These are phyloP conservation scores for Leucophora obtusa DNA, from an alignment of 2,888 invertebrate genomes.

Conservation along the genomic window DNA sequence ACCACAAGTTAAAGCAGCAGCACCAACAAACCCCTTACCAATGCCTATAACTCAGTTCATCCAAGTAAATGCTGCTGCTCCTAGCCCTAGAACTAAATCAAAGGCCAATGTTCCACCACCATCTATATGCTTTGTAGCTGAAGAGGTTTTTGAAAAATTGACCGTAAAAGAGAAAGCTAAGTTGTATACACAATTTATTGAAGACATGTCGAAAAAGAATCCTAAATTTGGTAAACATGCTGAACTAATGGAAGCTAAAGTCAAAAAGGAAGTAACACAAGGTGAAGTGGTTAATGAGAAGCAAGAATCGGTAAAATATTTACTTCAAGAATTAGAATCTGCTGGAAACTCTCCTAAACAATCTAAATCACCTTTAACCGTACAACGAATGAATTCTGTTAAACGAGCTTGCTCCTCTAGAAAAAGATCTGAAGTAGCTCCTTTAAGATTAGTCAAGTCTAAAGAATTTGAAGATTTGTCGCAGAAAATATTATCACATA, in stretches of 20 bases:
- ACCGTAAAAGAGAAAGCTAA: slow-evolving; percentile 75
- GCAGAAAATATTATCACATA: slow-evolving; percentile 67
- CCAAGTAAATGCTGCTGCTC: slow-evolving; percentile 50
- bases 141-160: slow-evolving; percentile 73
- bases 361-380: neutral
- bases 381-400: slow-evolving; percentile 41
- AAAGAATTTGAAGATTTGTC: slow-evolving; percentile 63
- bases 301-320: slow-evolving; percentile 70
- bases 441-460: neutral
- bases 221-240: slow-evolving; percentile 70
- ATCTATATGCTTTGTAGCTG: slow-evolving; percentile 69
- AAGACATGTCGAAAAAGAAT: slow-evolving; percentile 72
- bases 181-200: slow-evolving; percentile 73
- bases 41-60: slow-evolving; percentile 25
- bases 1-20: neutral
- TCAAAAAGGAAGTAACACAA: slow-evolving; percentile 64
- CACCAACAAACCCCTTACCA: neutral
- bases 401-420: slow-evolving; percentile 20
- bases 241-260: slow-evolving; percentile 65
- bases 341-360: slow-evolving; percentile 47
- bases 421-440: neutral
- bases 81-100: slow-evolving; percentile 52
- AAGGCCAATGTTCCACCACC: neutral
- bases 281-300: slow-evolving; percentile 69
- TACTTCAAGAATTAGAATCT: slow-evolving; percentile 72